phyloP scores from a whole-genome alignment of 2,797 vertebrate genomes.

The Onychomys leucogaster region DNA sequence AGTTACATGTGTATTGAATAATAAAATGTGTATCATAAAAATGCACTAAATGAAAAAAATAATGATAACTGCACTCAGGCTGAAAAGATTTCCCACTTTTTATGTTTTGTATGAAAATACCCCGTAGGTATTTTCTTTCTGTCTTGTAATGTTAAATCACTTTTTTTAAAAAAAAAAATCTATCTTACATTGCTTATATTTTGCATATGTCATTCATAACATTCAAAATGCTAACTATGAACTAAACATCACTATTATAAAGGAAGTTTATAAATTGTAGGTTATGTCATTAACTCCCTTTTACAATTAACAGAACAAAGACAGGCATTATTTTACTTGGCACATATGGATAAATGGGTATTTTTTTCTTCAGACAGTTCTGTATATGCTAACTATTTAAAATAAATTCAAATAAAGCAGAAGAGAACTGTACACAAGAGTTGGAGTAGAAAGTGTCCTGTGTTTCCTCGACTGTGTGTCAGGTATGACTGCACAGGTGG shows the following conservation, averaged over 20 bases:
- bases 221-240: neutral
- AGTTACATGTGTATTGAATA: neutral
- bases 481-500: neutral
- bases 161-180: neutral
- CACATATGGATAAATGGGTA: neutral
- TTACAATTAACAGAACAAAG: neutral
- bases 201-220: conserved; percentile 17
- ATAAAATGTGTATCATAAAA: neutral
- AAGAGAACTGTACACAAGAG: neutral
- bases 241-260: neutral
- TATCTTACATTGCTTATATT: neutral
- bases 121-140: neutral
- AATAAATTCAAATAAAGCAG: neutral
- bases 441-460: neutral
- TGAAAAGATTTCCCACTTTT: neutral
- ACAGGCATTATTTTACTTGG: neutral
- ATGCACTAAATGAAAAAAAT: neutral
- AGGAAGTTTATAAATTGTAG: neutral
- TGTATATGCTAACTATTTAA: neutral
- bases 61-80: neutral
- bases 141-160: neutral
- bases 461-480: neutral
- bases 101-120: neutral
- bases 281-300: neutral
- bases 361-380: neutral